phyloP scores from a whole-genome alignment of 2,888 invertebrate genomes.

The Phorcus lineatus region DNA sequence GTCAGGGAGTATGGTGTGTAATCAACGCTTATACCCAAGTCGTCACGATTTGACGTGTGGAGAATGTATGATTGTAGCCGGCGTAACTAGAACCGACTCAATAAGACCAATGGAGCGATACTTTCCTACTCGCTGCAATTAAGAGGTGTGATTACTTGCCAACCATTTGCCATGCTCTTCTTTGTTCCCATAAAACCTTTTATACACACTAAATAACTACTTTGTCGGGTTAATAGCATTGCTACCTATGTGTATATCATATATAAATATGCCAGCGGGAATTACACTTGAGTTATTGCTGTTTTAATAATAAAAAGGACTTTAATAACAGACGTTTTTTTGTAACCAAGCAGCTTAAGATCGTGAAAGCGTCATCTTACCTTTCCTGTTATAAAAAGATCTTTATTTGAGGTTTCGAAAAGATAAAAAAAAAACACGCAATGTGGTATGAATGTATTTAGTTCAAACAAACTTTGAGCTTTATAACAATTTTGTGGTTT shows the following conservation, averaged over 20 bases:
- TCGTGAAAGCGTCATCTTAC: too few relatives aligned
- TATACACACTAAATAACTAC: background rate
- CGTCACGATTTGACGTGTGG: slow-evolving; percentile 7
- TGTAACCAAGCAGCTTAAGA: too few relatives aligned
- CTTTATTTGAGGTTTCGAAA: too few relatives aligned
- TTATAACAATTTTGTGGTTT: too few relatives aligned
- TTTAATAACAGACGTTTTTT: too few relatives aligned
- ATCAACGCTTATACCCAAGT: slow-evolving; percentile 1
- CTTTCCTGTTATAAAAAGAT: too few relatives aligned
- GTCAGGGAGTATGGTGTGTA: slow-evolving; percentile 3
- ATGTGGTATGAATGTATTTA: too few relatives aligned
- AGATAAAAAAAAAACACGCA: too few relatives aligned
- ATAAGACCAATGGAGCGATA: background rate
- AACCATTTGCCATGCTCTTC: background rate
- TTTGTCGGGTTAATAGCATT: background rate
- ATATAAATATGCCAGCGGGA: background rate
- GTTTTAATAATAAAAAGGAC: too few relatives aligned
- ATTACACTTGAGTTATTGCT: too few relatives aligned
- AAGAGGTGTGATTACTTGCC: slow-evolving; percentile 11
- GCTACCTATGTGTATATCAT: background rate
- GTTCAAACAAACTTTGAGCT: too few relatives aligned
- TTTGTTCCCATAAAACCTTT: slow-evolving; percentile 1
- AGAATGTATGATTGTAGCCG: slow-evolving; percentile 3
- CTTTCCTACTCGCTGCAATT: slow-evolving; percentile 3
- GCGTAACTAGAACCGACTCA: background rate